phyloP scores from a whole-genome alignment of 2,797 vertebrate species.

The Sorex maritimensis region DNA sequence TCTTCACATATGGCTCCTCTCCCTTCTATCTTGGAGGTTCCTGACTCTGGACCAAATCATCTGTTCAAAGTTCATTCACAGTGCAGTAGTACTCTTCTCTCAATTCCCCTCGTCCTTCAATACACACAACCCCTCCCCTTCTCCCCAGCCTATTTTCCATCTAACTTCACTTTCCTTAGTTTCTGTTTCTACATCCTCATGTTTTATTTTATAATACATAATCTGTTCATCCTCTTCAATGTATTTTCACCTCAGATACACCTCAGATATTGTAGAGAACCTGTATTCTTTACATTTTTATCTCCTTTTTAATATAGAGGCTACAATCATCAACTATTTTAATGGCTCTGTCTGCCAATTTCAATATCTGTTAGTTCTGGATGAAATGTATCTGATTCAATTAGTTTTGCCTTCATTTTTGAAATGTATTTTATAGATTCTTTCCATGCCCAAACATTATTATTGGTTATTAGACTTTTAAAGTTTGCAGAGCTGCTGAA shows the following conservation, averaged over 20 bases:
- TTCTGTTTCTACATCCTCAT: background rate
- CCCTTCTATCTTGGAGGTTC: background rate
- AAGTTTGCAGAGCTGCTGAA: background rate
- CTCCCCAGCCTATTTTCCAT: background rate
- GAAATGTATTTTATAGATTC: background rate
- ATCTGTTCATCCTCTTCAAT: background rate
- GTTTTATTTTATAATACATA: background rate
- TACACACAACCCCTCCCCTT: no score
- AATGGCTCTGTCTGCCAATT: background rate
- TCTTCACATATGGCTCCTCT: background rate
- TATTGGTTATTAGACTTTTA: background rate
- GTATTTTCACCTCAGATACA: background rate
- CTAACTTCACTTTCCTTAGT: background rate
- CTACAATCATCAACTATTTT: background rate
- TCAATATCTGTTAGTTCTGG: background rate
- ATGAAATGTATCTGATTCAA: background rate
- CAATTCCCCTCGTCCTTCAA: no score
- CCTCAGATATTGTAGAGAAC: constrained; percentile 29
- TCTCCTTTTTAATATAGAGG: background rate
- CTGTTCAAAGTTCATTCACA: background rate
- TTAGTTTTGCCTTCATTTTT: constrained; percentile 36
- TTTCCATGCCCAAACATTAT: constrained; percentile 21
- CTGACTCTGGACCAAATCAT: background rate
- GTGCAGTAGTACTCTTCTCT: background rate
- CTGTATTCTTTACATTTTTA: background rate